Evolutionary conservation across 2,797 vertebrate genomes (phyloP).

Genomic region (Staurois parvus): DNA sequence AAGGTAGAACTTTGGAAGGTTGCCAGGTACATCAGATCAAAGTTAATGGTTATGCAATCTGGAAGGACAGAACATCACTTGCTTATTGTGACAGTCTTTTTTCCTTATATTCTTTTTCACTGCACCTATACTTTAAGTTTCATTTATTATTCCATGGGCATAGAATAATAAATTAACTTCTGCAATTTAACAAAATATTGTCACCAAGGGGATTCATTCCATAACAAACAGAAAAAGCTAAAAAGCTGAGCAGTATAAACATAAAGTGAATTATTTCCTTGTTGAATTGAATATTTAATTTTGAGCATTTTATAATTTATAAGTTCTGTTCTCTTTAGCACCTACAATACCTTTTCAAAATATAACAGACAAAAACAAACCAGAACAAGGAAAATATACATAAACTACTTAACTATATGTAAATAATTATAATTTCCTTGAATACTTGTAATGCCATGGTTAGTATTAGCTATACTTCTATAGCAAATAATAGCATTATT

Average conservation of each 20-base stretch:
- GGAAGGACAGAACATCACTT: slow-evolving; percentile 3
- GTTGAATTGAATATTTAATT: slow-evolving; percentile 6
- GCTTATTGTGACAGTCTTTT: slow-evolving; percentile 24
- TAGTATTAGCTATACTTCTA: too few species aligned
- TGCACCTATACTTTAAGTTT: slow-evolving; percentile 20
- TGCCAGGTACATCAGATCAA: slow-evolving; percentile 13
- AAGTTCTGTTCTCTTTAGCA: not conserved
- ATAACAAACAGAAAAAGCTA: not conserved
- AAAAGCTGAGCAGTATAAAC: slow-evolving; percentile 2
- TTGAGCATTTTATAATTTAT: slow-evolving; percentile 18
- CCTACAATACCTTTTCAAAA: not conserved
- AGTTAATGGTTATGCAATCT: not conserved
- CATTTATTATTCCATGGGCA: slow-evolving; percentile 36
- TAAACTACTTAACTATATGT: too few species aligned
- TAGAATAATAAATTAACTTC: too few species aligned
- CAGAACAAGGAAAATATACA: not conserved
- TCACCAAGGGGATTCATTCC: not conserved
- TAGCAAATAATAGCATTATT: too few species aligned
- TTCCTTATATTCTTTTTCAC: slow-evolving; percentile 22
- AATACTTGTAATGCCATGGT: too few species aligned
- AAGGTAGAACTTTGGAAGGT: slow-evolving; percentile 13
- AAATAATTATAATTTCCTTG: too few species aligned
- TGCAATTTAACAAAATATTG: slow-evolving; percentile 35
- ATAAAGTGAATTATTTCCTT: slow-evolving; percentile 15
- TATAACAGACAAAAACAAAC: not conserved